A percentile compares a stretch with the other conserved stretches of the same genome.
Conservation (phyloP, 2,113 vertebrate genomes). For the Tragelaphus imberbis region DNA sequence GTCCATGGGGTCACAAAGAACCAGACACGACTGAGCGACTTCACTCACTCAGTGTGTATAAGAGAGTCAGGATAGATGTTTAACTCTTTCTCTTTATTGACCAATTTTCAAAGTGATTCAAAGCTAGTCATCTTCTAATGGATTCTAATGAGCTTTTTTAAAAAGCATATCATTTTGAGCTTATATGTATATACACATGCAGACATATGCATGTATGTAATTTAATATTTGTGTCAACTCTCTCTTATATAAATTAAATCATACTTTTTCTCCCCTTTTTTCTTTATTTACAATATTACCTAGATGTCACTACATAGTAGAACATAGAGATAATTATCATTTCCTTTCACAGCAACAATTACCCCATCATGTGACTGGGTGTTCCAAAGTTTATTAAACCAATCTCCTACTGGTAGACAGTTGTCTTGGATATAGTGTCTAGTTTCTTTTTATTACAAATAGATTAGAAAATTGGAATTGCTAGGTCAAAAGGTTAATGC, state of each 20-base stretch:
- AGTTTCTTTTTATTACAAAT: neutral
- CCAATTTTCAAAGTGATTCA: neutral
- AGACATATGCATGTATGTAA: neutral
- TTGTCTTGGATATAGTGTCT: neutral
- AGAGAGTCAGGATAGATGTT: neutral
- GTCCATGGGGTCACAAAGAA: too few relatives aligned
- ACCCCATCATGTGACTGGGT: neutral
- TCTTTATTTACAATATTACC: neutral
- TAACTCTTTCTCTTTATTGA: neutral
- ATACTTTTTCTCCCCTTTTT: neutral
- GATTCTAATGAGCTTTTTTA: neutral
- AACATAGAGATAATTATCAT: neutral
- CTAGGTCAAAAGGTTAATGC: neutral
- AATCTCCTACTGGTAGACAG: neutral
- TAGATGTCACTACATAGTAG: neutral
- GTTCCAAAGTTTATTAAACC: neutral
- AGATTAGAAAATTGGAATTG: neutral
- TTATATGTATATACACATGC: neutral
- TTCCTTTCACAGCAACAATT: neutral
- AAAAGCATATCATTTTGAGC: neutral
- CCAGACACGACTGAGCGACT: too few relatives aligned
- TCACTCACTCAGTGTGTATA: neutral
- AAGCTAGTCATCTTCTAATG: neutral
- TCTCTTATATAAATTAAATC: neutral
- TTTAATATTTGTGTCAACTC: neutral